Evolutionary conservation across 1,140 invertebrate genomes (phyloP).

Genomic region (Halictus rubicundus): DNA sequence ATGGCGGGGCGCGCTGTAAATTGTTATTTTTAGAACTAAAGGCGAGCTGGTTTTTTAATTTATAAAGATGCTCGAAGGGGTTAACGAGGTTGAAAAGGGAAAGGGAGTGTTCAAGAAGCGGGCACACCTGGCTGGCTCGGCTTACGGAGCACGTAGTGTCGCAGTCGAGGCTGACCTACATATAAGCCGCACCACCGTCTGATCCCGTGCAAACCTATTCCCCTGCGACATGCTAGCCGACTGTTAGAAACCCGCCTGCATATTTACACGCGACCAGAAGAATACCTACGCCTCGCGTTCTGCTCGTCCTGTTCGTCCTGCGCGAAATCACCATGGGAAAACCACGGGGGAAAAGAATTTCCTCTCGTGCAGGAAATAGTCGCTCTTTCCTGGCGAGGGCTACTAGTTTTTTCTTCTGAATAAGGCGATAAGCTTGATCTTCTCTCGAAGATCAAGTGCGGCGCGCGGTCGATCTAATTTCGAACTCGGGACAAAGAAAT

Average conservation of each 20-base stretch:
- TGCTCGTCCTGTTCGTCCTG: no score
- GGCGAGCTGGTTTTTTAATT: not conserved
- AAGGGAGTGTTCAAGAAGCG: conserved; percentile 2
- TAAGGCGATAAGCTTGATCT: no score
- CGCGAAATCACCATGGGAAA: no score
- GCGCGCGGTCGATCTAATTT: no score
- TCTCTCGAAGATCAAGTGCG: no score
- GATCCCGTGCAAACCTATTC: conserved; percentile 50
- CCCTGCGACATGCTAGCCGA: conserved; percentile 24
- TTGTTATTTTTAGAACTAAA: not conserved
- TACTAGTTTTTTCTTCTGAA: no score
- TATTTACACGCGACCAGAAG: not conserved
- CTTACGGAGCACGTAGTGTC: conserved; percentile 72
- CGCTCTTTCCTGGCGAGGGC: no score
- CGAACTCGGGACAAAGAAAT: no score
- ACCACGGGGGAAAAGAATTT: no score
- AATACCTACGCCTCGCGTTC: no score
- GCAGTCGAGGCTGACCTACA: conserved; percentile 74
- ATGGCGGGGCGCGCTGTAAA: no score
- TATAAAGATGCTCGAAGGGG: not conserved
- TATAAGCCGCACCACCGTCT: conserved; percentile 67
- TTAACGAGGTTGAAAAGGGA: conserved; percentile 13
- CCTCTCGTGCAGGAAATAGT: not conserved
- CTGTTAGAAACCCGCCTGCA: conserved; percentile 38
- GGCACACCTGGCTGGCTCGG: conserved; percentile 53